Conservation (phyloP, 2,888 invertebrate species). For the Archaeoteleia sp. region DNA sequence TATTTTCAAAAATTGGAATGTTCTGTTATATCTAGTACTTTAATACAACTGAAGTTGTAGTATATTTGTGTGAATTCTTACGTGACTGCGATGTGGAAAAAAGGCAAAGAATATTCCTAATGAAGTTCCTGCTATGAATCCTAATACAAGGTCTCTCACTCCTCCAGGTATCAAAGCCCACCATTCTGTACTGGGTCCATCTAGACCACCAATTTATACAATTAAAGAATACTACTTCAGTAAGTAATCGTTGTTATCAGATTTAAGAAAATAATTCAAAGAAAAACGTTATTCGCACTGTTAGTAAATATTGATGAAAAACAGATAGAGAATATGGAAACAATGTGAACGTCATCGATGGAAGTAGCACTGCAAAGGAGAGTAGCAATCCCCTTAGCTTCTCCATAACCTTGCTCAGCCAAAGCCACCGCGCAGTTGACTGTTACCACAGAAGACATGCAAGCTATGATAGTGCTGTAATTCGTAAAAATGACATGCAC, state of each 20-base stretch:
- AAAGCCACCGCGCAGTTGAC: constrained; percentile 66
- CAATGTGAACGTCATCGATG: constrained; percentile 85
- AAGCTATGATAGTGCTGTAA: constrained; percentile 66
- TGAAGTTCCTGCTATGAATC: constrained; percentile 78
- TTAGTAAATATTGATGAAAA: constrained; percentile 80
- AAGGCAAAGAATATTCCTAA: constrained; percentile 80
- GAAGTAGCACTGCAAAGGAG: constrained; percentile 83
- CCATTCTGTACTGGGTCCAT: constrained; percentile 53
- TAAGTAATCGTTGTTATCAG: no score
- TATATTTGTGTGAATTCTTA: no score
- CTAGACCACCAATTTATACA: no score
- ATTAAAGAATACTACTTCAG: no score
- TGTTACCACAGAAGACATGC: constrained; percentile 70
- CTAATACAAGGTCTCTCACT: constrained; percentile 78
- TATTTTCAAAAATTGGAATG: no score
- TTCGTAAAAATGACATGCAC: not conserved
- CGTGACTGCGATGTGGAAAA: constrained; percentile 78
- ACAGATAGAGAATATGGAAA: constrained; percentile 83
- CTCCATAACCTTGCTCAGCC: constrained; percentile 79
- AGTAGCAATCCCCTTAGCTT: constrained; percentile 84
- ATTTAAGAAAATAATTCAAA: no score
- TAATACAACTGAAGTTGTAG: no score
- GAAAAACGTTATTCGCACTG: constrained; percentile 77
- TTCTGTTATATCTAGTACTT: no score
- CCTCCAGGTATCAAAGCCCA: constrained; percentile 65